These are phyloP conservation scores for Pseudonaja textilis DNA, from an alignment of 2,113 vertebrate genomes.

Conservation along the genomic window DNA sequence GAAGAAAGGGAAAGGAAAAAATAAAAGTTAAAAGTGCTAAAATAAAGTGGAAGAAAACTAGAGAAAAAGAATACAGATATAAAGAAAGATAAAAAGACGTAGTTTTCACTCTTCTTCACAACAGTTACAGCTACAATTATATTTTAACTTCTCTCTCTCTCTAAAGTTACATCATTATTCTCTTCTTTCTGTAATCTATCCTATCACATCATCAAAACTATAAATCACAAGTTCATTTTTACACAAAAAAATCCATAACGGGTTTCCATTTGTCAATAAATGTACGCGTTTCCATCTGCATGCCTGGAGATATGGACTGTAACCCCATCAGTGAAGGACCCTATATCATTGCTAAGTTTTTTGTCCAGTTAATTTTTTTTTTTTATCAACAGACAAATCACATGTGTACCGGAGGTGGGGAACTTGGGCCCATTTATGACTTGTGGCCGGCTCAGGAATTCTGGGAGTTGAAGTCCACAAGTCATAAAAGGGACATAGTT, in stretches of 20 bases:
- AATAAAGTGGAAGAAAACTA: not conserved
- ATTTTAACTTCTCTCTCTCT: not conserved
- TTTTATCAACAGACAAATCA: not conserved
- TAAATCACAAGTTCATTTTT: not conserved
- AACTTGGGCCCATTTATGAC: not conserved
- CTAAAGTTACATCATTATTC: not conserved
- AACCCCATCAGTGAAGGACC: not conserved
- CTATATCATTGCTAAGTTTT: not conserved
- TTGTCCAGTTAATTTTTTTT: not conserved
- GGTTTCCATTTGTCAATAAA: not conserved
- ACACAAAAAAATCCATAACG: not conserved
- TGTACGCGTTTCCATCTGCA: not conserved
- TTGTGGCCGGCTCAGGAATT: not conserved
- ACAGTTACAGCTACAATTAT: not conserved
- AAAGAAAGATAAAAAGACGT: not conserved
- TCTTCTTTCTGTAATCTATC: not conserved
- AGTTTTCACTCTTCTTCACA: not conserved
- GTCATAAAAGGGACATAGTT: not conserved
- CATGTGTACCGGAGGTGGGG: not conserved
- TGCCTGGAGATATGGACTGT: not conserved
- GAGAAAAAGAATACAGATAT: not conserved
- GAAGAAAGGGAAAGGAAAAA: not conserved
- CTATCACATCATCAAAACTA: not conserved
- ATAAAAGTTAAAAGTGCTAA: not conserved
- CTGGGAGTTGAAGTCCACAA: not conserved